These are phyloP conservation scores for Murina feae DNA, from an alignment of 2,113 vertebrate species.

Conservation along the genomic window DNA sequence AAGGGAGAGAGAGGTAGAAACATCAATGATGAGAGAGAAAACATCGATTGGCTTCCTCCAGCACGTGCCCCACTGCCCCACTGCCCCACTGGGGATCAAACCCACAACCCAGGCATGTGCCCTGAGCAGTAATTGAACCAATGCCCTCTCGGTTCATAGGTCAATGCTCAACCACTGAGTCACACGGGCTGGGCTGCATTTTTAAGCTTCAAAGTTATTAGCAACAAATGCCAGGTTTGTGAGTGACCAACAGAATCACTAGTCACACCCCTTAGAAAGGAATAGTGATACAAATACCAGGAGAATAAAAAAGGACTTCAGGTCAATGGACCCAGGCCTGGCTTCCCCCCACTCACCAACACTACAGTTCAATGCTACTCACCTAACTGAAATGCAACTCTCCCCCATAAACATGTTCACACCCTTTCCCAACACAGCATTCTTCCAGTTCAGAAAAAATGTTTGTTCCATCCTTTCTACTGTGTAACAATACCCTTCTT, in stretches of 20 bases:
- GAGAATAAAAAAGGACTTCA: background rate
- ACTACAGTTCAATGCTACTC: background rate
- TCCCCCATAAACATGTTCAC: background rate
- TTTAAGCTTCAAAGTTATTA: background rate
- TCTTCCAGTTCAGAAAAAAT: conserved; percentile 16
- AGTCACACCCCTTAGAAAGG: background rate
- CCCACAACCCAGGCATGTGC: too few relatives aligned
- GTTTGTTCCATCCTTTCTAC: background rate
- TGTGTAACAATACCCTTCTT: conserved; percentile 26
- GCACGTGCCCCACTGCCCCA: too few relatives aligned
- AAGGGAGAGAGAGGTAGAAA: too few relatives aligned
- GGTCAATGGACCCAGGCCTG: background rate
- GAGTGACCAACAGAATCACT: background rate
- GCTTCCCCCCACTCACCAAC: background rate
- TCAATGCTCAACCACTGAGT: too few relatives aligned
- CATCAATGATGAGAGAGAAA: too few relatives aligned
- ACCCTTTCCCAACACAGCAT: background rate
- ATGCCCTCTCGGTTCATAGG: too few relatives aligned
- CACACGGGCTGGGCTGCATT: background rate
- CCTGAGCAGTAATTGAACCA: too few relatives aligned
- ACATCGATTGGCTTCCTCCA: too few relatives aligned
- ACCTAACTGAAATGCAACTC: background rate
- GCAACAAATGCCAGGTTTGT: background rate
- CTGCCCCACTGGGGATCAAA: too few relatives aligned
- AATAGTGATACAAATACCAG: background rate